These are phyloP conservation scores for Gambusia yucatana DNA, from an alignment of 2,797 vertebrate species.

Conservation along the genomic window DNA sequence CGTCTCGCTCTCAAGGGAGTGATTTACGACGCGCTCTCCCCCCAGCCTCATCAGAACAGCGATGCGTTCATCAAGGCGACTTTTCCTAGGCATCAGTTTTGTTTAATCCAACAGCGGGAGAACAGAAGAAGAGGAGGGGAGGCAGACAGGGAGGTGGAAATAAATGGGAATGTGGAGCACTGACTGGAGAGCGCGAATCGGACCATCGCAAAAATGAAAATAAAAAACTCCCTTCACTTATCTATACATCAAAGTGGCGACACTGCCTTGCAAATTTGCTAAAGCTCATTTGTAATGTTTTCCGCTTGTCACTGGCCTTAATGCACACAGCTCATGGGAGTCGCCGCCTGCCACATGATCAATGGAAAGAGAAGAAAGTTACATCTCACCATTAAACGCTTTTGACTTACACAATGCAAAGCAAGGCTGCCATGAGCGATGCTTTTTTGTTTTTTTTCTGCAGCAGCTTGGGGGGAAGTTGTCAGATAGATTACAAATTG, in stretches of 20 bases:
- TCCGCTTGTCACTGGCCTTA: conserved; percentile 79
- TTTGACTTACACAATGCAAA: conserved; percentile 74
- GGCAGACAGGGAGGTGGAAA: conserved; percentile 34
- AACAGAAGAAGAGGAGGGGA: conserved; percentile 9
- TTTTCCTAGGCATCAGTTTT: conserved; percentile 60
- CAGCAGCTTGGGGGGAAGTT: conserved; percentile 58
- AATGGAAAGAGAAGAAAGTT: conserved; percentile 73
- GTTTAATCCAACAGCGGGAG: conserved; percentile 63
- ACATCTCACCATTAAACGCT: conserved; percentile 82
- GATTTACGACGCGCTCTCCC: conserved; percentile 64
- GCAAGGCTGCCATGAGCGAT: conserved; percentile 76
- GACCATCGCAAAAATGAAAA: conserved; percentile 15
- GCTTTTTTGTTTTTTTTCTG: conserved; percentile 46
- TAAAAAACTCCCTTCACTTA: conserved; percentile 52
- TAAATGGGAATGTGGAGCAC: conserved; percentile 26
- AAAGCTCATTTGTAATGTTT: conserved; percentile 80
- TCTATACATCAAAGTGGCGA: conserved; percentile 63
- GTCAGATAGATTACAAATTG: conserved; percentile 78
- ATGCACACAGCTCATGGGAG: conserved; percentile 75
- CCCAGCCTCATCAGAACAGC: conserved; percentile 53
- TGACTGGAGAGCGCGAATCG: conserved; percentile 20
- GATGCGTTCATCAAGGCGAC: conserved; percentile 60
- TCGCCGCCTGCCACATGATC: conserved; percentile 76
- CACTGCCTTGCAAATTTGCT: conserved; percentile 72
- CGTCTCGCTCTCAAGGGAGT: conserved; percentile 52